These are phyloP conservation scores for Rhabdomys pumilio DNA, from an alignment of 2,797 vertebrate genomes.

Conservation along the genomic window DNA sequence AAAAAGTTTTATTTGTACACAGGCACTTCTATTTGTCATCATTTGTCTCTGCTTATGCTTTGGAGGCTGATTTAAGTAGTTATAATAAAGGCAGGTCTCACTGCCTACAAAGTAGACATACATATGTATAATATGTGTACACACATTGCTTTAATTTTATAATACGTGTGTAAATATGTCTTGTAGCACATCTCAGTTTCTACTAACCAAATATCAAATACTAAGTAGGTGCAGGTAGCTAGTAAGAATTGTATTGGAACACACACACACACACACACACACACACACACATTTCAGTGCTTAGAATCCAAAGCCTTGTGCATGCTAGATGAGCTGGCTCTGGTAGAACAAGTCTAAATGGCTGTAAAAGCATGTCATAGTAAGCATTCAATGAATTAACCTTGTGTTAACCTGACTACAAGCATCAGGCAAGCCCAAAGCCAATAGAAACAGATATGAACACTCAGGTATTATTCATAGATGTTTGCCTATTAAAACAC, in stretches of 20 bases:
- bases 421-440: neutral
- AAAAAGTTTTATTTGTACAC: conserved; percentile 59
- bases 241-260: neutral
- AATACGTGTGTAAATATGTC: neutral
- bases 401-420: neutral
- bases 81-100: conserved; percentile 11
- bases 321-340: neutral
- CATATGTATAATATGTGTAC: neutral
- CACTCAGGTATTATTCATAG: conserved; percentile 30
- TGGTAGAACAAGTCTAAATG: neutral
- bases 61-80: neutral
- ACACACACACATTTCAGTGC: neutral
- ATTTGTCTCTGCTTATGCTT: conserved; percentile 8
- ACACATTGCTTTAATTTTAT: conserved; percentile 9
- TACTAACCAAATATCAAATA: neutral
- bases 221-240: neutral
- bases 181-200: neutral
- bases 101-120: neutral
- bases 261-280: neutral
- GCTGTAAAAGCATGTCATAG: neutral
- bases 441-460: conserved; percentile 21
- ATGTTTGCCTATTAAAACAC: conserved; percentile 23
- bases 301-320: neutral
- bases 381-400: conserved; percentile 2
- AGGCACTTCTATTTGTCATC: conserved; percentile 2